These are phyloP conservation scores for Rhabditoides inermis DNA, from an alignment of 2,888 invertebrate species.

Conservation along the genomic window DNA sequence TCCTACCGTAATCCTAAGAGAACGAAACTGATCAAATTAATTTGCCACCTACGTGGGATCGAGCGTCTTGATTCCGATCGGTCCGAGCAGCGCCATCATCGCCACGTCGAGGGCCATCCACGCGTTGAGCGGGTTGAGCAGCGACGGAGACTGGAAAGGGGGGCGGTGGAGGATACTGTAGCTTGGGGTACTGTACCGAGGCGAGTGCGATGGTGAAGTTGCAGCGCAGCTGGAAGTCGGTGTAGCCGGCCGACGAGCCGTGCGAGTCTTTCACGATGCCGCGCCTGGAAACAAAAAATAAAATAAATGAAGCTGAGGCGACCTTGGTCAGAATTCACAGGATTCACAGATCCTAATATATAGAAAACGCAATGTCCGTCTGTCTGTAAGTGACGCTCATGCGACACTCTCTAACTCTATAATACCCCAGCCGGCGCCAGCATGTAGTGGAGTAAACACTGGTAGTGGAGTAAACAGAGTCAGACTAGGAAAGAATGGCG, in stretches of 20 bases:
- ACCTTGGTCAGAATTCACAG: no score
- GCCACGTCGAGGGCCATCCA: conserved; percentile 74
- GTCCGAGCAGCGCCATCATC: conserved; percentile 73
- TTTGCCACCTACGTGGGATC: conserved; percentile 71
- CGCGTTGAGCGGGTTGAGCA: conserved; percentile 77
- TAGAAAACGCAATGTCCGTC: no score
- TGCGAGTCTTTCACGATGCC: conserved; percentile 82
- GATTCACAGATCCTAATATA: conserved; percentile 23
- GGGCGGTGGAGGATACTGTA: neutral
- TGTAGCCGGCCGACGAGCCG: conserved; percentile 72
- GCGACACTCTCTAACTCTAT: no score
- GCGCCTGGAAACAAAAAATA: no score
- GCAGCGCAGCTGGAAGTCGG: conserved; percentile 87
- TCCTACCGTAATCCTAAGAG: neutral
- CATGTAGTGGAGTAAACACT: no score
- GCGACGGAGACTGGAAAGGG: conserved; percentile 71
- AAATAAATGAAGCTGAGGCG: conserved; percentile 28
- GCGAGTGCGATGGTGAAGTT: conserved; percentile 88
- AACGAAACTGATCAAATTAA: conserved; percentile 1
- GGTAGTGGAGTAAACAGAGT: no score
- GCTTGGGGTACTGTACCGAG: conserved; percentile 61
- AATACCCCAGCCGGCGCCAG: no score
- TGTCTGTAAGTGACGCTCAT: no score
- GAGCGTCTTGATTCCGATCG: conserved; percentile 88
- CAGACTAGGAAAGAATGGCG: no score